A percentile compares a stretch with the other conserved stretches of the same genome.
Conservation (phyloP, 2,797 vertebrate species). For the Monodelphis domestica region DNA sequence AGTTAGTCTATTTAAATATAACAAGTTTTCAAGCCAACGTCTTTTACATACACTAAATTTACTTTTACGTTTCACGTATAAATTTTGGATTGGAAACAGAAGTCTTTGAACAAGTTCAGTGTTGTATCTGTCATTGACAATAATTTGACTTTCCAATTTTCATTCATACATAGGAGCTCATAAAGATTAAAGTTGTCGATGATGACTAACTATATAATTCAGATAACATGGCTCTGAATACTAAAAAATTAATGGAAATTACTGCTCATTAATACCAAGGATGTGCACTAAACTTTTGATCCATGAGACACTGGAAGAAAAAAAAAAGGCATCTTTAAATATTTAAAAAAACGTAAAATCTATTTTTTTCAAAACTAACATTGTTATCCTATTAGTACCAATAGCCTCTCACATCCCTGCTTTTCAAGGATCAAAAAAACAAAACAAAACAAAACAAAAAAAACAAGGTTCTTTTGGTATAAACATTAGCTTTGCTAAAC, state of each 20-base stretch:
- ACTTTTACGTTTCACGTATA: not conserved
- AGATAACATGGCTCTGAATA: not conserved
- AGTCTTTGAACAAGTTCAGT: not conserved
- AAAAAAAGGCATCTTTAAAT: not conserved
- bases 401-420: not conserved
- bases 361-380: not conserved
- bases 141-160: not conserved
- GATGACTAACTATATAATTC: constrained; percentile 1
- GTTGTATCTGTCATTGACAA: not conserved
- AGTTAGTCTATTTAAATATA: not conserved
- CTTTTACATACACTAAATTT: not conserved
- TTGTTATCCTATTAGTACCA: not conserved
- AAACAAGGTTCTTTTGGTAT: not conserved
- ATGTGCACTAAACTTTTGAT: not conserved
- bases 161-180: not conserved
- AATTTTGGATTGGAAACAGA: constrained; percentile 7
- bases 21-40: not conserved
- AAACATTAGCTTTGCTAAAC: not conserved
- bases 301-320: not conserved
- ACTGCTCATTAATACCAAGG: not conserved
- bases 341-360: not conserved
- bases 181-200: not conserved
- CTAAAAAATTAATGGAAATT: not conserved
- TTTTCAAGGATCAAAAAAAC: rapidly evolving
- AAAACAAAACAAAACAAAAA: too few species aligned